Evolutionary conservation across 1,140 invertebrate species (phyloP), one percentile per base, ranked within the genome.

Genomic region (Triops cancriformis): DNA sequence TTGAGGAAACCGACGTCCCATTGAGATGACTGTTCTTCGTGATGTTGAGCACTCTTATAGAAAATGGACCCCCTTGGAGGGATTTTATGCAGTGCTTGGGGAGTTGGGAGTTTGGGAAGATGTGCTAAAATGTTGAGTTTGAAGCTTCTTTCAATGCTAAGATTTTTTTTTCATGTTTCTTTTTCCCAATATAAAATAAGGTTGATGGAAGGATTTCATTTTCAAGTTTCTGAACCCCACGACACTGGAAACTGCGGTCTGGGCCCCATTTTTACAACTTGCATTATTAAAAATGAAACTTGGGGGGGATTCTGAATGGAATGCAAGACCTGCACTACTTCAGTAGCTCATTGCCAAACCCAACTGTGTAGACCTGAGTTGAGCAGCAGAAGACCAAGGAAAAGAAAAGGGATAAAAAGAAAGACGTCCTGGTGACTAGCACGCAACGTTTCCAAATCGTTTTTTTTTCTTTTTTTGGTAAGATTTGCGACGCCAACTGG

Each of bases 11-110:
- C 14, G 51, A 64, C 51, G 51, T 64, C 51, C 51, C 51, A 64
- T 64, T 64, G 51, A 18, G 51, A 64, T 64, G 51, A 64, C 51
- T 64, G 51, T 64, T 64, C 31, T 37, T 64, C 51, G 51, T 64
- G 51, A 18, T 23, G 18, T 64, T 64, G 51, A 64, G 51, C 14
- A 64, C 23, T 64, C 51, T 64, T 23, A 9, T n/a, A 64, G n/a
- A 64, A 37, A 37, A 64, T 64, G 51, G 51, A 64, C 51, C 51
- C 51, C 51, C 51, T 64, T 23, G 14, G 51, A n/a, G 51, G 51
- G 51, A n/a, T 64, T 18, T 64, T 64, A 64, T 64, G 51, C 51
- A 64, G 6, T 23, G 51, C 14, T 37, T 64, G 51, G 3, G 14
- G 51, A 64, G 51, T 23, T 64, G 14, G 4, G 51, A 64, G 51